Percentiles rank a stretch among this genome's conserved stretches.
Evolutionary conservation across 2,888 invertebrate genomes (phyloP).

Genomic region (Drosophila percnosoma): DNA sequence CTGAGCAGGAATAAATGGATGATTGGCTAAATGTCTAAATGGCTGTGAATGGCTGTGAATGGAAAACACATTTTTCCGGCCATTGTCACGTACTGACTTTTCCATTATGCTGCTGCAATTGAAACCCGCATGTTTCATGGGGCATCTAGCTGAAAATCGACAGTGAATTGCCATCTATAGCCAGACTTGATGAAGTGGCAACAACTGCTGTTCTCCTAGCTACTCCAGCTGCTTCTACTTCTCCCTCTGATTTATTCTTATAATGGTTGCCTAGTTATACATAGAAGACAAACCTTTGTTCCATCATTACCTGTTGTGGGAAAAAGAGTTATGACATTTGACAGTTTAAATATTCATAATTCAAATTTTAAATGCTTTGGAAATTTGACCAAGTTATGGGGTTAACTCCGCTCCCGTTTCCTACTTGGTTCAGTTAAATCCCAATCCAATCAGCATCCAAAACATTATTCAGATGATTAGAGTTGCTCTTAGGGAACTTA

Average conservation of each 20-base stretch:
- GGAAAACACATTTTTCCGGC: conserved; percentile 63
- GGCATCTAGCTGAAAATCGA: conserved; percentile 30
- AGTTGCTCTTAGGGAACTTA: background rate
- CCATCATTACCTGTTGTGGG: background rate
- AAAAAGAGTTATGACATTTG: too few relatives aligned
- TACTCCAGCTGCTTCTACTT: background rate
- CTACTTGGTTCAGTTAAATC: background rate
- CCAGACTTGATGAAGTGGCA: conserved; percentile 1
- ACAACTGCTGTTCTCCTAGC: conserved; percentile 5
- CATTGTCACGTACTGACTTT: conserved; percentile 75
- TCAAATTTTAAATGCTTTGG: background rate
- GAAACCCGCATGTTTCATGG: conserved; percentile 40
- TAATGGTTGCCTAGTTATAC: too few relatives aligned
- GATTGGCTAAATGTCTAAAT: conserved; percentile 19
- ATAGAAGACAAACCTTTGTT: background rate
- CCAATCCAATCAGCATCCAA: background rate
- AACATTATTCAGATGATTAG: background rate
- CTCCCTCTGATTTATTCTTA: background rate
- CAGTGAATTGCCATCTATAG: conserved; percentile 10
- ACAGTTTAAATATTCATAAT: background rate
- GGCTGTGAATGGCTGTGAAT: conserved; percentile 38
- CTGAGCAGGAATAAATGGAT: conserved; percentile 20
- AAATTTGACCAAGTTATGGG: background rate
- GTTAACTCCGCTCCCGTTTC: background rate
- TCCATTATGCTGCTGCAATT: conserved; percentile 36